Conservation (phyloP, 2,113 vertebrate genomes). For the Camelus bactrianus region DNA sequence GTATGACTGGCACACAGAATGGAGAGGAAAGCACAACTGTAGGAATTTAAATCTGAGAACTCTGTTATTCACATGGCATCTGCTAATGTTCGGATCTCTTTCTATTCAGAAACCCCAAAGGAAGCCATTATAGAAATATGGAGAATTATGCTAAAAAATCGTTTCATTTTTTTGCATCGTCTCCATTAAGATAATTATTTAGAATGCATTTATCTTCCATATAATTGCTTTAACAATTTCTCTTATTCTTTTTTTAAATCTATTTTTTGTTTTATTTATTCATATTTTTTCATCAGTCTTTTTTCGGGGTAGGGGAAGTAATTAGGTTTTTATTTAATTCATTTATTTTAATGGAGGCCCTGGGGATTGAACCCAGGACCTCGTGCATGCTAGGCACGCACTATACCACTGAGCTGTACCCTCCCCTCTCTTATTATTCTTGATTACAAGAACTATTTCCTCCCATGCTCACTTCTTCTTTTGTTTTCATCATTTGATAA, state of each 20-base stretch:
- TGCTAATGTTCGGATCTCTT: slow-evolving; percentile 18
- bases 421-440: neutral
- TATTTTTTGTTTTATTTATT: too few species aligned
- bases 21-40: neutral
- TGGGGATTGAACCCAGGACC: too few species aligned
- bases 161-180: neutral
- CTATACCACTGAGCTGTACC: too few species aligned
- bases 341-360: too few species aligned
- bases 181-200: slow-evolving; percentile 40
- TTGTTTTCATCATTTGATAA: neutral
- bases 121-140: neutral
- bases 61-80: neutral
- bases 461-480: neutral
- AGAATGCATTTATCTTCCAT: neutral
- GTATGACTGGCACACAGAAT: neutral
- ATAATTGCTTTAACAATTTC: neutral
- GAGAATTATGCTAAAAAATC: neutral
- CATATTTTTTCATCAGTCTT: too few species aligned
- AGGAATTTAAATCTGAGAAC: slow-evolving; percentile 48
- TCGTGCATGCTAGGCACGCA: too few species aligned
- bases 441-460: neutral
- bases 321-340: too few species aligned
- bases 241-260: neutral
- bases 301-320: too few species aligned
- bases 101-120: neutral